Percentiles rank a stretch among this genome's conserved stretches.
These are phyloP conservation scores for Talpa occidentalis DNA, from an alignment of 2,113 vertebrate species.

Conservation along the genomic window DNA sequence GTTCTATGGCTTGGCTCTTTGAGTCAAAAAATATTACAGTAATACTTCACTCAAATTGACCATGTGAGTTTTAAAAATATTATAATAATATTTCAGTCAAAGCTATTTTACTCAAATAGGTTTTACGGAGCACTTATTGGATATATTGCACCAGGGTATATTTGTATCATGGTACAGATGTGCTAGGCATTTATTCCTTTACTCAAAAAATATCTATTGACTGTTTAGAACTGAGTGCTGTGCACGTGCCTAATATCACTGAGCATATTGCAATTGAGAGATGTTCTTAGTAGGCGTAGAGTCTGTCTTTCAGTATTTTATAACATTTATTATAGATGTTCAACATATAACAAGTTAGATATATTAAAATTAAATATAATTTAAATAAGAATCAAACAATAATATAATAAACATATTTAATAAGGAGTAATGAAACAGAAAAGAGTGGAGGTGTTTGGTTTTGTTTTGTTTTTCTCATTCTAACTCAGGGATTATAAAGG, in stretches of 20 bases:
- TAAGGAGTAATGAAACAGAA: not conserved
- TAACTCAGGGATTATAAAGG: not conserved
- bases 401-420: not conserved
- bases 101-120: conserved; percentile 33
- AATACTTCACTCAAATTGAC: conserved; percentile 38
- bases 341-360: not conserved
- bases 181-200: not conserved
- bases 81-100: conserved; percentile 33
- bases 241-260: rapidly evolving
- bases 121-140: conserved; percentile 28
- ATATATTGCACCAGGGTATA: not conserved
- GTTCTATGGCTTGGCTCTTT: not conserved
- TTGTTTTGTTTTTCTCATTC: not conserved
- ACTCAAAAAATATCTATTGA: not conserved
- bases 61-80: not conserved
- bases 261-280: not conserved
- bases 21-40: conserved; percentile 23
- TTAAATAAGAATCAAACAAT: not conserved
- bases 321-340: not conserved
- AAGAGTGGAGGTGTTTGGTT: not conserved
- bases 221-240: not conserved
- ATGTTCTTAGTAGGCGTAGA: not conserved
- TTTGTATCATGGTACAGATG: not conserved
- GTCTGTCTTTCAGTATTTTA: not conserved
- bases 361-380: not conserved